Evolutionary conservation across 1,140 invertebrate species (phyloP), one percentile per base, ranked within the genome.

Genomic region (Papilio helenus): DNA sequence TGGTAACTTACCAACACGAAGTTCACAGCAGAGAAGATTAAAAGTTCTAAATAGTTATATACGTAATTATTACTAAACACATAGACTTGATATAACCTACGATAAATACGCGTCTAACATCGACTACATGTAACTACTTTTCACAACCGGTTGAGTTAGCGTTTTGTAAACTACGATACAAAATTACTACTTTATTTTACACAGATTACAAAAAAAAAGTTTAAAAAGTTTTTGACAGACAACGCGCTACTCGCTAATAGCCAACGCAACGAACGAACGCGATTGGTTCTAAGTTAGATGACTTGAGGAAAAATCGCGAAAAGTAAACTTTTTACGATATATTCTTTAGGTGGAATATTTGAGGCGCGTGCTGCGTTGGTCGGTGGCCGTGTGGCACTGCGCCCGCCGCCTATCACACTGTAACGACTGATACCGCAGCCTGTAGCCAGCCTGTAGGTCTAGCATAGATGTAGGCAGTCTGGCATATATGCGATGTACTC

Each of bases 301-400:
- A 65, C 8, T 61, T 65, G 29, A 29, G 26, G 34, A 77, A 61
- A 61, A 42, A 61, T 77, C 51, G 51, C 76, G 51, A 18, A 61
- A 61, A 61, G 29, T 77, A 55, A 88, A 90, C 82, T 86, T 90
- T 89, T 86, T 83, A 79, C 82, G 86, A 85, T 77, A 81, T 82
- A 87, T 83, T 74, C 68, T 72, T 78, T 82, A 80, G 46, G 71
- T 73, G 55, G 16, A 84, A 82, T 82, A 79, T 79, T 80, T 79
- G 73, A 81, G 79, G 81, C 89, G 86, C 91, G 92, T 94, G 91
- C 88, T 87, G 78, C 90, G 80, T 82, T 82, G 82, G 58, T 84
- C 89, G 84, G 80, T 85, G 87, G 83, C 87, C 86, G 87, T 88
- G 55, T 88, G 82, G 90, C 85, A 93, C 92, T 93, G 92, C 90